Evolutionary conservation across 2,797 vertebrate genomes (phyloP).

Genomic region (Nyctibius grandis): DNA sequence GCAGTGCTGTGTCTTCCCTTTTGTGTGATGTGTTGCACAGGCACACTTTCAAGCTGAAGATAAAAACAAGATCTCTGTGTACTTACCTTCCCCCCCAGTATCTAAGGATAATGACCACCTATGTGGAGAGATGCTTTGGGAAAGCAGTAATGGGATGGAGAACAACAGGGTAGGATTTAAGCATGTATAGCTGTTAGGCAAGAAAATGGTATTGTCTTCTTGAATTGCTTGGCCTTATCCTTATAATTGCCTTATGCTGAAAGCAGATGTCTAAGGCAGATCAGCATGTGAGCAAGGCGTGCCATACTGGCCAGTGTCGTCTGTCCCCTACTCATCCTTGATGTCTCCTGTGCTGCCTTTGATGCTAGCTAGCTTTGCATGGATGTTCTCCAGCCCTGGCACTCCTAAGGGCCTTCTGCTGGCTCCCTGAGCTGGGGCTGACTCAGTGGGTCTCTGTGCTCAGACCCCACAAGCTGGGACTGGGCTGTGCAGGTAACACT

Average conservation of each 20-base stretch:
- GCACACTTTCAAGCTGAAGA: neutral
- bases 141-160: neutral
- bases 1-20: neutral
- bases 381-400: neutral
- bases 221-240: neutral
- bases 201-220: neutral
- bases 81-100: neutral
- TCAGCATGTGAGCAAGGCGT: neutral
- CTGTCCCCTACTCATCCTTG: neutral
- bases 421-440: neutral
- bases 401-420: neutral
- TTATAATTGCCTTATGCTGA: neutral
- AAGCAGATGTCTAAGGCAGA: neutral
- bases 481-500: neutral
- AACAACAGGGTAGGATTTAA: neutral
- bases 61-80: neutral
- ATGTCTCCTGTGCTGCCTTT: neutral
- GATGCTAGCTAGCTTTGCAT: neutral
- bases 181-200: neutral
- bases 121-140: neutral
- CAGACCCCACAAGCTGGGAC: neutral
- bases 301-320: rapidly evolving
- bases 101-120: neutral
- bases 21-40: neutral
- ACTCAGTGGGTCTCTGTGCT: neutral